Evolutionary conservation across 2,888 invertebrate species (phyloP), one percentile per base, ranked within the genome.

Genomic region (Megamerina dolium): DNA sequence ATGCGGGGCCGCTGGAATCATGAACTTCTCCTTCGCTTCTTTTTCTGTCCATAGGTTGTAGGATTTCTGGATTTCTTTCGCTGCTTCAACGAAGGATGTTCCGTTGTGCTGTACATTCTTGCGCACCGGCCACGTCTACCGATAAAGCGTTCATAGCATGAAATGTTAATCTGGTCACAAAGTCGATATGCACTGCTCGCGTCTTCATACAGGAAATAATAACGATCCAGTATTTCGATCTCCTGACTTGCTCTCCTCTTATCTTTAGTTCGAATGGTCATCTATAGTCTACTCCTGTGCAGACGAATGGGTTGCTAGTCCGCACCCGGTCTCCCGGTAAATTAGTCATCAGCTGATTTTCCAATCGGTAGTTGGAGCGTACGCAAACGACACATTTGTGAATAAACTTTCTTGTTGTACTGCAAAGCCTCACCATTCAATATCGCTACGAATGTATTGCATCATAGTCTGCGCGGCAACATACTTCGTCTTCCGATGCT

Each of bases 201-300:
- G 47, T 43, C 29, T 37, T 44, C 5, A 48, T 14, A 18, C 44
- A 48, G 10, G 44, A 37, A 27, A 44, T 41, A 14, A 44, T 21
- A 4, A 32, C 38, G n/a, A 41, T 33, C 41, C 41, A 44, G 4
- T 30, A 30, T n/a, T 44, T 48, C 12, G 14, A 4, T 26, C n/a
- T 39, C 5, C 17, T 23, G 10, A 41, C n/a, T 12, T 43, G 40
- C 21, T 44, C 35, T 3, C 32, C 17, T 10, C 37, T 32, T 4
- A 43, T 37, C 16, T 47, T 37, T 1, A 44, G 27, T 12, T 48
- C 32, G 5, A 44, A 34, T n/a, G 41, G 41, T 3, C 44, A 34
- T 2, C 44, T 39, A 31, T 35, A 39, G 21, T 42, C 39, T n/a
- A 46, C 39, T 3, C 43, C 41, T 3, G 34, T 16, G 20, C 38